A percentile compares a stretch with the other conserved stretches of the same genome.
Evolutionary conservation across 2,113 vertebrate species (phyloP).

Genomic region (Leptosomus discolor): DNA sequence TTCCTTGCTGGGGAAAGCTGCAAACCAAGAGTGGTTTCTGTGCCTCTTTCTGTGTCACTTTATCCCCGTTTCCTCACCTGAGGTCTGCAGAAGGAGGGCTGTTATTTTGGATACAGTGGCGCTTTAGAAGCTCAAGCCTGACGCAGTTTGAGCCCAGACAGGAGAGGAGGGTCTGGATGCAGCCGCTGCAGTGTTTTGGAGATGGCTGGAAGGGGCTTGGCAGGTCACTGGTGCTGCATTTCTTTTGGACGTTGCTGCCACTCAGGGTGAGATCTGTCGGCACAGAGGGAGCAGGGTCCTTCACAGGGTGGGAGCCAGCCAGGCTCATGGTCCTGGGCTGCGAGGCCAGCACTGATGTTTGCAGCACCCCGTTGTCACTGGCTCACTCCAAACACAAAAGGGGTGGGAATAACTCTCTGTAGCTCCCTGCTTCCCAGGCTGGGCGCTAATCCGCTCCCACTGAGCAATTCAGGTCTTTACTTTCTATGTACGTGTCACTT

Average conservation of each 20-base stretch:
- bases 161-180: background rate
- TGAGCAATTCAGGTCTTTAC: background rate
- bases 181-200: rapidly evolving
- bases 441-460: background rate
- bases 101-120: background rate
- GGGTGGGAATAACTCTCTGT: background rate
- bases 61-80: background rate
- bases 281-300: background rate
- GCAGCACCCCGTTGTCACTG: background rate
- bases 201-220: background rate
- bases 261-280: background rate
- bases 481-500: background rate
- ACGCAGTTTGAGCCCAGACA: background rate
- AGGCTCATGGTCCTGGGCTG: background rate
- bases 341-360: background rate
- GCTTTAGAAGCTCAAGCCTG: background rate
- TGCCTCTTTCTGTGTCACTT: background rate
- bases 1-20: background rate
- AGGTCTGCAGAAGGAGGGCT: background rate
- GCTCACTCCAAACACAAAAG: background rate
- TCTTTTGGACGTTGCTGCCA: background rate
- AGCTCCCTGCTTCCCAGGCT: background rate
- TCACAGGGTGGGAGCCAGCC: background rate
- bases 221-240: background rate
- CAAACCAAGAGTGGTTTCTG: background rate